Base-by-base conservation (phyloP, 2,888 invertebrate species). In the Tryphoninae sp. region DNA sequence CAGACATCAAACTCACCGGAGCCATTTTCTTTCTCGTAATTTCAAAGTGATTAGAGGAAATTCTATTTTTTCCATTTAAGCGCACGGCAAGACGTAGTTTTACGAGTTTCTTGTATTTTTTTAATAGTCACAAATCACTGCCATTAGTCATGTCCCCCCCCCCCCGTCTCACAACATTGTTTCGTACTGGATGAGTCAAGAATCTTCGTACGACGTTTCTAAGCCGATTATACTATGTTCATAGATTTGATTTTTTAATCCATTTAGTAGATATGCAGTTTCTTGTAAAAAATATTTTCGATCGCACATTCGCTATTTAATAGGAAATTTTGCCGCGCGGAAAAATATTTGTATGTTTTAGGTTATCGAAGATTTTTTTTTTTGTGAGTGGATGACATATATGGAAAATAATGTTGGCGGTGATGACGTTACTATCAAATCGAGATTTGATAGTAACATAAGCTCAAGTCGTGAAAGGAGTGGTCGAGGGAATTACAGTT, bases 171-270 rank as follows among this genome's bases (percentile, higher is more conserved):
- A n/a, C 51, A 64, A 55, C 16, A 8, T 55, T 51, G 55, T 67
- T 23, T 69, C 19, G 33, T 65, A 40, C 7, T 16, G 22, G 67
- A 81, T 80, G 80, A 80, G 76, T 80, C 80, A 80, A 76, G 71
- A 65, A 55, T 55, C n/a, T 2, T 6, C 19, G 55, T 19, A 55
- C 9, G 7, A n/a, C 13, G 19, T 8, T 8, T 19, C 8, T 55
- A 55, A 8, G 16, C 55, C 45, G 45, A 45, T 45, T 45, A 45
- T 13, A 45, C 3, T 2, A 45, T 55, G 22, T 55, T 19, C 9
- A 19, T 6, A 55, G 55, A 55, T 4, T 3, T 19, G n/a, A 16
- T 19, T 6, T 55, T 55, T 55, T n/a, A n/a, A n/a, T 51, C 13
- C 51, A 51, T 1, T 33, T 45, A 26, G 59, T 45, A 7, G 53